Evolutionary conservation across 2,888 invertebrate species (phyloP).

Genomic region (Priocnemis perturbator): DNA sequence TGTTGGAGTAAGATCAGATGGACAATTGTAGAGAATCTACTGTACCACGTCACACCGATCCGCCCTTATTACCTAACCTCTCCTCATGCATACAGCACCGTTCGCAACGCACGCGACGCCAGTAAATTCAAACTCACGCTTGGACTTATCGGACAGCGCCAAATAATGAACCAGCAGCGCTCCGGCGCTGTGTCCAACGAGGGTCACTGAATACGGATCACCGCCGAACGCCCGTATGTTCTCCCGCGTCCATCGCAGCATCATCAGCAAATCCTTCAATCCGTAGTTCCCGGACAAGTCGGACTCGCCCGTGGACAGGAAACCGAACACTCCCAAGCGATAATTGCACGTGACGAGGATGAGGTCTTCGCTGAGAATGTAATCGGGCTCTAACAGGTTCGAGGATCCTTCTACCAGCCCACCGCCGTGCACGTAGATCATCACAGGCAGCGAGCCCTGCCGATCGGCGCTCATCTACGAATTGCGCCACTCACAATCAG

Average conservation of each 20-base stretch:
- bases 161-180: conserved; percentile 84
- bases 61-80: too few species aligned
- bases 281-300: conserved; percentile 53
- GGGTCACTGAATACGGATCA: conserved; percentile 46
- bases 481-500: too few species aligned
- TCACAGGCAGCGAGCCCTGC: conserved; percentile 7
- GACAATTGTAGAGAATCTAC: too few species aligned
- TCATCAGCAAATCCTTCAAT: conserved; percentile 52
- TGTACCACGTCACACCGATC: too few species aligned
- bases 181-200: conserved; percentile 81
- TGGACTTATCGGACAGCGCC: conserved; percentile 44
- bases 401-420: conserved; percentile 33
- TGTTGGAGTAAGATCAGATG: too few species aligned
- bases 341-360: conserved; percentile 52
- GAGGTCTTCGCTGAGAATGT: conserved; percentile 45
- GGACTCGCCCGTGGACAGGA: conserved; percentile 50
- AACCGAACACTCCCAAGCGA: conserved; percentile 50
- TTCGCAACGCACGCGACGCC: too few species aligned
- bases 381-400: conserved; percentile 34
- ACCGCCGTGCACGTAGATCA: conserved; percentile 53
- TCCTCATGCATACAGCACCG: too few species aligned
- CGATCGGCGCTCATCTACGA: too few species aligned
- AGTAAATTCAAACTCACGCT: too few species aligned
- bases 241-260: conserved; percentile 48
- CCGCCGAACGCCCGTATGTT: conserved; percentile 51